These are phyloP conservation scores for Aricia artaxerxes DNA, from an alignment of 2,888 invertebrate genomes.

Conservation along the genomic window DNA sequence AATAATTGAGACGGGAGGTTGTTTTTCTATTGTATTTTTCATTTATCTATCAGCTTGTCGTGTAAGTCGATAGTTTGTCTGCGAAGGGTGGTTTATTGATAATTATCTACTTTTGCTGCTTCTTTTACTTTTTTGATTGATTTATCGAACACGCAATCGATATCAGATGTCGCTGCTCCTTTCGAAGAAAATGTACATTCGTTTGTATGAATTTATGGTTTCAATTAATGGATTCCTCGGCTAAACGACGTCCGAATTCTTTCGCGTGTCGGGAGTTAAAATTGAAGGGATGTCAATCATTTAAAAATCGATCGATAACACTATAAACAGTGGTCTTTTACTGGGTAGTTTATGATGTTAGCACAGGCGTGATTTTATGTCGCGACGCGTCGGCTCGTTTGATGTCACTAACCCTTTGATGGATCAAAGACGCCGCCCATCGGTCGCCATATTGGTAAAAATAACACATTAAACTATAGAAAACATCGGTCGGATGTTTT, in stretches of 20 bases:
- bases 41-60: slow-evolving; percentile 57
- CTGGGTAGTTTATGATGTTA: slow-evolving; percentile 51
- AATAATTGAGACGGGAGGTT: slow-evolving; percentile 67
- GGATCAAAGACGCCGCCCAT: slow-evolving; percentile 68
- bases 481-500: slow-evolving; percentile 51
- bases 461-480: slow-evolving; percentile 67
- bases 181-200: neutral
- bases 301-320: slow-evolving; percentile 46
- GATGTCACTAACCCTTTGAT: slow-evolving; percentile 58
- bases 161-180: neutral
- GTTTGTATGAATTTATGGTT: neutral
- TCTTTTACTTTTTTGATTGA: slow-evolving; percentile 32
- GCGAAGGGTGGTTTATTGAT: slow-evolving; percentile 37
- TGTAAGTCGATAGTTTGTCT: slow-evolving; percentile 54
- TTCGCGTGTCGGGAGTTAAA: slow-evolving; percentile 6
- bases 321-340: slow-evolving; percentile 46
- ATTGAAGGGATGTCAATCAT: slow-evolving; percentile 22
- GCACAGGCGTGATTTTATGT: slow-evolving; percentile 57
- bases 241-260: neutral
- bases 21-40: slow-evolving; percentile 57
- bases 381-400: slow-evolving; percentile 52
- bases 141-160: slow-evolving; percentile 3
- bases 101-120: slow-evolving; percentile 30
- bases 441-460: slow-evolving; percentile 72
- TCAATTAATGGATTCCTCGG: neutral